A percentile compares a stretch with the other conserved stretches of the same genome.
phyloP scores from a whole-genome alignment of 2,888 invertebrate genomes.

The Clunio marinus region DNA sequence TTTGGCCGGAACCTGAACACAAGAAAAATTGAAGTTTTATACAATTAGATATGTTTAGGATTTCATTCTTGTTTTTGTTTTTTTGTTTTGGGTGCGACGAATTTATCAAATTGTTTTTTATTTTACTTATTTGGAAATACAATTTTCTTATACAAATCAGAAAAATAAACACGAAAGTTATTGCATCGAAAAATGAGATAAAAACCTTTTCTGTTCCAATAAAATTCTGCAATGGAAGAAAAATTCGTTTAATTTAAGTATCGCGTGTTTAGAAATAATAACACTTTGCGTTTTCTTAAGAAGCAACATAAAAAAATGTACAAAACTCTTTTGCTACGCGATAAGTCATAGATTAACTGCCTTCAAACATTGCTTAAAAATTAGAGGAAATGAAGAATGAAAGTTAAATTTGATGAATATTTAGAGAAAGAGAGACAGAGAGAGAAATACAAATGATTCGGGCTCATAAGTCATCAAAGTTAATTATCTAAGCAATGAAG shows the following conservation, averaged over 20 bases:
- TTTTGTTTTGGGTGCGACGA: neutral
- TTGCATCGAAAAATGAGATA: slow-evolving; percentile 29
- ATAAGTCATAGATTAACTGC: neutral
- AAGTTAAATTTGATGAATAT: too few relatives aligned
- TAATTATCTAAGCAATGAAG: too few relatives aligned
- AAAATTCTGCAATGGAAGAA: slow-evolving; percentile 21
- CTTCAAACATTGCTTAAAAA: too few relatives aligned
- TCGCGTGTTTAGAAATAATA: slow-evolving; percentile 34
- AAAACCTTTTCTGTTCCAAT: slow-evolving; percentile 31
- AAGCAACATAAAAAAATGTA: slow-evolving; percentile 1
- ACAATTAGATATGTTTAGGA: neutral
- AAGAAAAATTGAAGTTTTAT: neutral
- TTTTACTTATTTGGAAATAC: slow-evolving; percentile 29
- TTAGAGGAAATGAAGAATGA: too few relatives aligned
- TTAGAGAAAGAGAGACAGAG: too few relatives aligned
- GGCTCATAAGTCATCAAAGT: too few relatives aligned
- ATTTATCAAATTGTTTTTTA: neutral
- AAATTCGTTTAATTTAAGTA: slow-evolving; percentile 34
- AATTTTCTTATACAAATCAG: neutral
- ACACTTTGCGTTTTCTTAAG: slow-evolving; percentile 26
- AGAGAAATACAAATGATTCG: too few relatives aligned
- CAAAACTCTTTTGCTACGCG: slow-evolving; percentile 29
- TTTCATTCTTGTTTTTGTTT: neutral
- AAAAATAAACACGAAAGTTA: slow-evolving; percentile 11
- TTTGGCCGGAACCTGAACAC: slow-evolving; percentile 82